These are phyloP conservation scores for Harpalus rubripes DNA, from an alignment of 2,888 invertebrate species.

Conservation along the genomic window DNA sequence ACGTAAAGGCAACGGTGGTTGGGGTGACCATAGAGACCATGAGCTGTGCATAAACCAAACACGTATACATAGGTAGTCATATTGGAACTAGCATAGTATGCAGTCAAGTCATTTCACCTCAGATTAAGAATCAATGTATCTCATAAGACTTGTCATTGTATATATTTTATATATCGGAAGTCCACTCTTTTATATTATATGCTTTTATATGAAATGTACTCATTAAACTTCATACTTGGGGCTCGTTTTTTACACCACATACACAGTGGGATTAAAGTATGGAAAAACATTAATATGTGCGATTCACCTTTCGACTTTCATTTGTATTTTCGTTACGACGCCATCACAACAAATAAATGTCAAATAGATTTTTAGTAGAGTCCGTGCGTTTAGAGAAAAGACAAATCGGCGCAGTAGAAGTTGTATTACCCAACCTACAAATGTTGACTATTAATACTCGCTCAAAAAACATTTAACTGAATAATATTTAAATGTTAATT, in stretches of 20 bases:
- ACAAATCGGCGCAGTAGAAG: too few species aligned
- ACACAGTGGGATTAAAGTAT: too few species aligned
- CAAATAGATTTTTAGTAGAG: too few species aligned
- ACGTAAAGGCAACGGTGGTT: conserved; percentile 96
- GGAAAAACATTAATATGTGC: too few species aligned
- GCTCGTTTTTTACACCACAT: not conserved
- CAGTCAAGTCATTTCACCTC: conserved; percentile 5
- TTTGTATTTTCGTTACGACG: too few species aligned
- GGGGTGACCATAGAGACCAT: conserved; percentile 95
- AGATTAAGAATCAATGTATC: conserved; percentile 25
- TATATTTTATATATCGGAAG: conserved; percentile 42
- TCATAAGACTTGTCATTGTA: conserved; percentile 27
- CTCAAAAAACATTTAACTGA: too few species aligned
- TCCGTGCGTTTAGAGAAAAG: too few species aligned
- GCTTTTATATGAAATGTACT: not conserved
- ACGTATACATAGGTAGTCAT: conserved; percentile 75
- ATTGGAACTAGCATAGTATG: conserved; percentile 7
- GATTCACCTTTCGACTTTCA: too few species aligned
- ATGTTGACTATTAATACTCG: too few species aligned
- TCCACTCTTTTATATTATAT: conserved; percentile 30
- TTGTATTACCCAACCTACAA: too few species aligned
- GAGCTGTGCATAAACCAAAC: conserved; percentile 89
- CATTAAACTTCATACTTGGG: not conserved
- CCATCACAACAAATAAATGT: too few species aligned
- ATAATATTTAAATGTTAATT: too few species aligned